Evolutionary conservation across 1,140 invertebrate genomes (phyloP).

Genomic region (Diorhabda sublineata): DNA sequence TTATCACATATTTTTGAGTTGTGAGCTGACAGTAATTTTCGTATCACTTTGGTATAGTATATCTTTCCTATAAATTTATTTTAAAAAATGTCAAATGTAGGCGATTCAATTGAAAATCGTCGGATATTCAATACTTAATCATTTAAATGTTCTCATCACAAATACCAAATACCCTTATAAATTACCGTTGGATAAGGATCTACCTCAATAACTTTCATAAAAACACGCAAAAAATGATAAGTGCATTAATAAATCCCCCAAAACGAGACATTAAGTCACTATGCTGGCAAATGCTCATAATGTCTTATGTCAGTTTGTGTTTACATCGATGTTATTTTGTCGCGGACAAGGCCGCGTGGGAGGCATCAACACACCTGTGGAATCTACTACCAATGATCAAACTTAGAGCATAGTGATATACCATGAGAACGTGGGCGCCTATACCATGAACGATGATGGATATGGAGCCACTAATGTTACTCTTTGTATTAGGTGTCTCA

Average conservation of each 20-base stretch:
- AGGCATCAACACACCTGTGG: conserved; percentile 29
- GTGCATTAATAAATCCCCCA: conserved; percentile 20
- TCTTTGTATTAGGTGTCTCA: neutral
- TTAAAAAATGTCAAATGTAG: too few species aligned
- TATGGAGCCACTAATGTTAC: conserved; percentile 14
- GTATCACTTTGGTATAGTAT: too few species aligned
- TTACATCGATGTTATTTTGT: conserved; percentile 30
- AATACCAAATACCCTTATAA: neutral
- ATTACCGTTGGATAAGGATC: conserved; percentile 15
- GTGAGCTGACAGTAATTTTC: too few species aligned
- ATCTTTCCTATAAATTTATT: too few species aligned
- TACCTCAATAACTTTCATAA: conserved; percentile 17
- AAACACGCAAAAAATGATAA: conserved; percentile 23
- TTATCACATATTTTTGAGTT: too few species aligned
- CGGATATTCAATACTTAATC: neutral
- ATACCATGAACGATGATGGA: conserved; percentile 13
- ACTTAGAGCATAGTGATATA: conserved; percentile 13
- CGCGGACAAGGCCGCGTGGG: conserved; percentile 25
- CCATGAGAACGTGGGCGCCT: conserved; percentile 8
- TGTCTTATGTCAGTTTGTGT: conserved; percentile 29
- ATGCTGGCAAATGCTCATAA: conserved; percentile 26
- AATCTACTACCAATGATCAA: conserved; percentile 22
- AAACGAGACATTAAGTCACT: conserved; percentile 25
- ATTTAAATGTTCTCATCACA: neutral
- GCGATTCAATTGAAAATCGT: neutral